Evolutionary conservation across 2,113 vertebrate genomes (phyloP).

Genomic region (Microcebus lehilahytsara): DNA sequence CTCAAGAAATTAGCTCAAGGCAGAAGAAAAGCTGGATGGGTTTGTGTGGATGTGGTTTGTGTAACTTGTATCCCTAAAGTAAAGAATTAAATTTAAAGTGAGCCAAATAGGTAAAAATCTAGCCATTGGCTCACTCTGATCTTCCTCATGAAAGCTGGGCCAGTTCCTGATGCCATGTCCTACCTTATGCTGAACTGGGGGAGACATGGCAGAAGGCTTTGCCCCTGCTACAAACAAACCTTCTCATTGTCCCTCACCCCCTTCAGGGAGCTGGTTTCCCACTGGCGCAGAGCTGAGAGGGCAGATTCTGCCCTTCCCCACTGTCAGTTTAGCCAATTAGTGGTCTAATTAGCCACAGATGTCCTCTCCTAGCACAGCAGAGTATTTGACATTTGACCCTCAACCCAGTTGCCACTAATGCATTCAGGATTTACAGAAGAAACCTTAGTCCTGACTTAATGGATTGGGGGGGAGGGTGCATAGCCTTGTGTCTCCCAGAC

Average conservation of each 20-base stretch:
- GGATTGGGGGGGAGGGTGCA: neutral
- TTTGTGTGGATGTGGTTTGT: neutral
- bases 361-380: conserved; percentile 39
- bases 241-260: neutral
- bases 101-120: neutral
- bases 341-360: conserved; percentile 68
- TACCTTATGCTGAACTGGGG: neutral
- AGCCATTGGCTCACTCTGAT: neutral
- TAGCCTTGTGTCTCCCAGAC: conserved; percentile 31
- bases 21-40: neutral
- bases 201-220: neutral
- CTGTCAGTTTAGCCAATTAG: conserved; percentile 49
- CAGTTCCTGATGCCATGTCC: neutral
- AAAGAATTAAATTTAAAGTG: neutral
- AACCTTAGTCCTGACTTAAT: conserved; percentile 62
- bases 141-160: neutral
- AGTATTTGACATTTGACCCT: conserved; percentile 70
- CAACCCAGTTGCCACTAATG: conserved; percentile 60
- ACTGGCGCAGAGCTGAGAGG: neutral
- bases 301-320: neutral
- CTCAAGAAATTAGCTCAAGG: neutral
- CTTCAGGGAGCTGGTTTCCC: neutral
- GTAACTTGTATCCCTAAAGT: neutral
- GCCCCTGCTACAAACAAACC: neutral
- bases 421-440: conserved; percentile 48